Base-by-base conservation (phyloP, 2,888 invertebrate genomes). In the Epinotia demarniana region DNA sequence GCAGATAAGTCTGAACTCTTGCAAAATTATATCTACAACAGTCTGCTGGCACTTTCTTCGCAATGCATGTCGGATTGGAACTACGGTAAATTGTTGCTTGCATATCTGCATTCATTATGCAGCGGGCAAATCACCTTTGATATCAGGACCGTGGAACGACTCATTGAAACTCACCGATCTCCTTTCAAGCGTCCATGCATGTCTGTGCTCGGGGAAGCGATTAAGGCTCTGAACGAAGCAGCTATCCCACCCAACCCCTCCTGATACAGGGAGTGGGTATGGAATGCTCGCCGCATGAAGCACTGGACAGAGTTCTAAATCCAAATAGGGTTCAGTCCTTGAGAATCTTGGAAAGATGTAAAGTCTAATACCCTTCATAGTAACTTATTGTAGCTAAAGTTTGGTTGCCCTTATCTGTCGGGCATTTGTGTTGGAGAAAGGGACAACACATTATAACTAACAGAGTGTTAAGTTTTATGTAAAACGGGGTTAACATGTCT, bases 131-230 rank as follows among this genome's bases (percentile, higher is more conserved):
- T 1, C 77, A 84, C 70, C 57, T 73, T 4, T 27, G 67, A 5
- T n/a, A 58, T 0, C n/a, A 18, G 43, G 1, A 27, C 46, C 19
- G 23, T 91, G 4, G 82, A 84, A 74, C 83, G 82, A 23, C 75
- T 89, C 5, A 67, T 92, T 5, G 86, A 88, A 27, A 72, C 66
- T 0, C 92, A 92, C 66, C 82, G 78, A 9, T 88, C 92, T 0
- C 83, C 87, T 0, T 92, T 91, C 68, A 89, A 84, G 77, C 88
- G 85, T 64, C 87, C 88, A 0, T 93, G 93, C 82, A 12, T 81
- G 13, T 12, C 62, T 0, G 58, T 76, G 6, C 64, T 76, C 5
- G n/a, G 39, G 9, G 39, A 64, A 19, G 43, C 69, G 9, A 62
- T 63, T 0, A 12, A 27, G 18, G 18, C 39, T 2, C 19, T 64